phyloP scores from a whole-genome alignment of 2,888 invertebrate genomes.

The Drosophila aldrichi region DNA sequence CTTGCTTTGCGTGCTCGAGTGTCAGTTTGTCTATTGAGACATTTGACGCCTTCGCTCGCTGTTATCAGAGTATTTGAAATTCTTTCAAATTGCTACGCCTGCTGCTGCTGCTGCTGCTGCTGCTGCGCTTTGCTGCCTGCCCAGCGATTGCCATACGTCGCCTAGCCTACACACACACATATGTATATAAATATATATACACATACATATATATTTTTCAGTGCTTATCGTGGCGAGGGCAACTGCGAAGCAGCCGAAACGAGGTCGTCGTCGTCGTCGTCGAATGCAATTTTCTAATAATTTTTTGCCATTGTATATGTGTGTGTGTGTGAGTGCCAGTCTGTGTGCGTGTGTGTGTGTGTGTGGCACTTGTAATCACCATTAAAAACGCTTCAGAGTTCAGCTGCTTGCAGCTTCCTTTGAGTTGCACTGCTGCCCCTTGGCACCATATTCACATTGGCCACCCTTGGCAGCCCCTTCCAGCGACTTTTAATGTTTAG shows the following conservation, averaged over 20 bases:
- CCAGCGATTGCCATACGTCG: slow-evolving; percentile 37
- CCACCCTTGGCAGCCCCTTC: slow-evolving; percentile 2
- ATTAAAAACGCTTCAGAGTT: slow-evolving; percentile 75
- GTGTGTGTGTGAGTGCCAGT: slow-evolving; percentile 14
- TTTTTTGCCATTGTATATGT: slow-evolving; percentile 54
- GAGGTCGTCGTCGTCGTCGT: slow-evolving; percentile 71
- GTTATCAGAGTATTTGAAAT: slow-evolving; percentile 59
- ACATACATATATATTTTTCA: slow-evolving; percentile 22
- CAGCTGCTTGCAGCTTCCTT: slow-evolving; percentile 68
- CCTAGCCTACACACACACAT: background rate
- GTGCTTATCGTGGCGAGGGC: slow-evolving; percentile 78
- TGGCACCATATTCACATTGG: slow-evolving; percentile 41
- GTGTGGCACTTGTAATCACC: slow-evolving; percentile 73
- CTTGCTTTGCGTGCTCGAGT: slow-evolving; percentile 67
- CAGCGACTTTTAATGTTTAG: slow-evolving; percentile 64
- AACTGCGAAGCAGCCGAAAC: slow-evolving; percentile 68
- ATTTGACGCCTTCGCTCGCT: slow-evolving; percentile 69
- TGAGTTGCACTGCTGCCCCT: slow-evolving; percentile 52
- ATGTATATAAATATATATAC: background rate
- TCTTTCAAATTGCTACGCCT: slow-evolving; percentile 62
- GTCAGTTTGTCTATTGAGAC: slow-evolving; percentile 71
- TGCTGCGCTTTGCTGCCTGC: slow-evolving; percentile 55
- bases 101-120: slow-evolving; percentile 49
- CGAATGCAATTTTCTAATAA: slow-evolving; percentile 80
- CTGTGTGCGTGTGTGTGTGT: slow-evolving; percentile 11